Evolutionary conservation across 2,797 vertebrate genomes (phyloP).

Genomic region (Myotis findleyi): DNA sequence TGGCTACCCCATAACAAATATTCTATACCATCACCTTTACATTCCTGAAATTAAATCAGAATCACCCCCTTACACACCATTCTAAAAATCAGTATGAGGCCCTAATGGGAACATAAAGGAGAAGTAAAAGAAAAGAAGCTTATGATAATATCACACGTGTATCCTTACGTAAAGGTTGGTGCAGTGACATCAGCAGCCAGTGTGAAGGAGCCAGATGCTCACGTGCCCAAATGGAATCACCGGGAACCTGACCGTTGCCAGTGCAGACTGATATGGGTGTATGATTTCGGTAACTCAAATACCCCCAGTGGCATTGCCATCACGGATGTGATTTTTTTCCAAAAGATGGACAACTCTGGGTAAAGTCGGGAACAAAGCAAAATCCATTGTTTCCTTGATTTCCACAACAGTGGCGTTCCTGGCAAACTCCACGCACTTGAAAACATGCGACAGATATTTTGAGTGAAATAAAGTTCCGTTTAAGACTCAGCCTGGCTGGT

Average conservation of each 20-base stretch:
- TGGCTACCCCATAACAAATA: neutral
- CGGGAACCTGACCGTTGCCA: fast-evolving
- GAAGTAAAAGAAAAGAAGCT: neutral
- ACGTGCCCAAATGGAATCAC: neutral
- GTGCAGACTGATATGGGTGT: neutral
- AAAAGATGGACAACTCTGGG: neutral
- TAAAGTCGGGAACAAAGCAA: neutral
- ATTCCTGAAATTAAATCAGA: neutral
- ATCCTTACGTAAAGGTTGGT: neutral
- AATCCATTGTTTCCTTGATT: neutral
- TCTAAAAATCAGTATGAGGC: neutral
- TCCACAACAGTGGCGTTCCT: neutral
- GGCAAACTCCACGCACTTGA: neutral
- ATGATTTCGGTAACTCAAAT: neutral
- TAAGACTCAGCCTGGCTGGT: neutral
- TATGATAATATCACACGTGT: neutral
- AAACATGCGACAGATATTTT: neutral
- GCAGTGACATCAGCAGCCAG: neutral
- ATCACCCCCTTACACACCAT: neutral
- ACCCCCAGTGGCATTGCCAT: neutral
- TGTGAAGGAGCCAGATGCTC: neutral
- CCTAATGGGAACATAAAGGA: neutral
- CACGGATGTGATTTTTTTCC: neutral
- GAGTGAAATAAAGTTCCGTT: neutral
- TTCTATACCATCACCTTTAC: neutral